phyloP scores from a whole-genome alignment of 2,888 invertebrate species.

The Napeogenes inachia region DNA sequence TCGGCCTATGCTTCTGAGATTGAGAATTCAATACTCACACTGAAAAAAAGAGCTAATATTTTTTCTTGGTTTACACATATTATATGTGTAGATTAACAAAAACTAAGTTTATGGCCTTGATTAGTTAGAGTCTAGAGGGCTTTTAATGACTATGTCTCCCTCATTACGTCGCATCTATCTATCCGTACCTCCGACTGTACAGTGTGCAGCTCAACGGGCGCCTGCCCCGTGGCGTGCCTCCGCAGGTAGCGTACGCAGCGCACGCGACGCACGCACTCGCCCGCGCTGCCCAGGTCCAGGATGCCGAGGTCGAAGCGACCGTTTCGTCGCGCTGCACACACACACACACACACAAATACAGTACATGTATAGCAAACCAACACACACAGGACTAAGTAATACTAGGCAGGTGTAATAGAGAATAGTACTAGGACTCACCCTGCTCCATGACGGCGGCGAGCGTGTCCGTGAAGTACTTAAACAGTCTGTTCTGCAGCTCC shows the following conservation, averaged over 20 bases:
- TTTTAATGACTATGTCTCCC: too few relatives aligned
- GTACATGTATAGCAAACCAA: not conserved
- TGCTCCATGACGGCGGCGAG: constrained; percentile 93
- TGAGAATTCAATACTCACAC: too few relatives aligned
- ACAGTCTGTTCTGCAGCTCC: constrained; percentile 95
- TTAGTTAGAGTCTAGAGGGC: too few relatives aligned
- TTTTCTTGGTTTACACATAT: too few relatives aligned
- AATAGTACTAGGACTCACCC: constrained; percentile 79
- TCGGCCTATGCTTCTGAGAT: too few relatives aligned
- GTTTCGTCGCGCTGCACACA: constrained; percentile 86
- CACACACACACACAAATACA: not conserved
- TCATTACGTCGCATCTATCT: not conserved
- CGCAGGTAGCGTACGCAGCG: constrained; percentile 90
- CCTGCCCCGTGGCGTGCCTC: constrained; percentile 92
- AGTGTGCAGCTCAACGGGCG: constrained; percentile 94
- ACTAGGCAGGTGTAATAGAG: not conserved
- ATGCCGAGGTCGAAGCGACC: constrained; percentile 95
- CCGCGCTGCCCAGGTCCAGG: constrained; percentile 92
- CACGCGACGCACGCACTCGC: constrained; percentile 92
- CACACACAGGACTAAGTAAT: too few relatives aligned
- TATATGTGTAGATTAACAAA: too few relatives aligned
- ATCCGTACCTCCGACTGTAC: constrained; percentile 88
- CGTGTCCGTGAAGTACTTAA: constrained; percentile 98
- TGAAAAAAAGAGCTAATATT: too few relatives aligned
- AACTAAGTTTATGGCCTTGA: too few relatives aligned